Conservation (phyloP, 2,888 invertebrate genomes). For the Cyrtodaria siliqua region DNA sequence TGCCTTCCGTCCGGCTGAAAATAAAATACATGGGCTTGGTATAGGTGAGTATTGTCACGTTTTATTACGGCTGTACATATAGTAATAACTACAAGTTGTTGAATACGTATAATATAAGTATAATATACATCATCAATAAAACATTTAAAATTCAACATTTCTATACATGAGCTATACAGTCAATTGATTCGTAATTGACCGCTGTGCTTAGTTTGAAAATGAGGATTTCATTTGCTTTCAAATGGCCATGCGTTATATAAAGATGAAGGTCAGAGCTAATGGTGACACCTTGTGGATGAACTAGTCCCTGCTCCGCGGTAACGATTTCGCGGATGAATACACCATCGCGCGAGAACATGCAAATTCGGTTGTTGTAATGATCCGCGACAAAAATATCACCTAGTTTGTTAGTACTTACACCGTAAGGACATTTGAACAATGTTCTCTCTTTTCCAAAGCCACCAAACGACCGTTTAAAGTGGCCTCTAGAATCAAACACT, state of each 20-base stretch:
- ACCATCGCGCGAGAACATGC: slow-evolving; percentile 74
- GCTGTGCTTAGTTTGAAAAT: slow-evolving; percentile 45
- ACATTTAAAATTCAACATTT: no score
- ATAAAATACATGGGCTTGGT: no score
- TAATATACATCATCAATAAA: no score
- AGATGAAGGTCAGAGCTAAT: slow-evolving; percentile 64
- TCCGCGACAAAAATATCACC: slow-evolving; percentile 87
- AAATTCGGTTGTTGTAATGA: slow-evolving; percentile 86
- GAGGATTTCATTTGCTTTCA: slow-evolving; percentile 71
- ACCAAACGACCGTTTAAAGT: slow-evolving; percentile 86
- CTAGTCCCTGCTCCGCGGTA: slow-evolving; percentile 65
- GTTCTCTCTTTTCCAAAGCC: slow-evolving; percentile 86
- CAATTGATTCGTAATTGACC: background rate
- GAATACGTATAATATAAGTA: no score
- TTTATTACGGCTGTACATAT: no score
- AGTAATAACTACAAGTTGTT: no score
- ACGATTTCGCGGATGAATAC: slow-evolving; percentile 76
- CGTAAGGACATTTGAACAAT: slow-evolving; percentile 87
- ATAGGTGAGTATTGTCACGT: no score
- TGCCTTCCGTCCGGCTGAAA: no score
- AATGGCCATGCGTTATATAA: slow-evolving; percentile 69
- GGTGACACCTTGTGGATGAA: slow-evolving; percentile 72
- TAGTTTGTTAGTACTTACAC: slow-evolving; percentile 86
- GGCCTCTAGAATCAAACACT: slow-evolving; percentile 85
- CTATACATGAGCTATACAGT: no score